Conservation (phyloP, 2,888 invertebrate genomes). For the Apeira syringaria region DNA sequence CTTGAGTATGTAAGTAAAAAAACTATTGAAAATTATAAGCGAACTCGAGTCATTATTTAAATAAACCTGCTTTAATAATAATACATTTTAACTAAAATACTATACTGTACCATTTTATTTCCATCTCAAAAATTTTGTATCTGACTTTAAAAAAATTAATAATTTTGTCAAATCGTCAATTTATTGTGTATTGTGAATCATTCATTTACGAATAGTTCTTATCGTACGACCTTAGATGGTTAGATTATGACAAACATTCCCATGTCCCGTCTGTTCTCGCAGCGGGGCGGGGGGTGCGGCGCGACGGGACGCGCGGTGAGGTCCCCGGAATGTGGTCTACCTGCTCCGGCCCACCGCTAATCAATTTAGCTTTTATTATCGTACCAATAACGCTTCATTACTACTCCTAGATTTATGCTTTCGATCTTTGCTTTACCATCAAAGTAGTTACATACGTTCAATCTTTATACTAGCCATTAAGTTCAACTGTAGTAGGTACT, state of each 20-base stretch:
- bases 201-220: slow-evolving; percentile 16
- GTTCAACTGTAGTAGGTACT: too few relatives aligned
- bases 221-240: slow-evolving; percentile 55
- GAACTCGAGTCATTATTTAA: too few relatives aligned
- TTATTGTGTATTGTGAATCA: slow-evolving; percentile 20
- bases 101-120: too few relatives aligned
- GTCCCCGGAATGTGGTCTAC: slow-evolving; percentile 75
- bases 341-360: slow-evolving; percentile 77
- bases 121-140: too few relatives aligned
- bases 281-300: slow-evolving; percentile 28
- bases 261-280: slow-evolving; percentile 41
- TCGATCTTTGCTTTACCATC: slow-evolving; percentile 60
- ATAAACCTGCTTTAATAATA: too few relatives aligned
- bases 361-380: slow-evolving; percentile 82
- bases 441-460: too few relatives aligned
- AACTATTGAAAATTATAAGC: too few relatives aligned
- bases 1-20: too few relatives aligned
- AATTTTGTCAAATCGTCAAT: slow-evolving; percentile 1
- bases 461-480: too few relatives aligned
- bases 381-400: slow-evolving; percentile 79
- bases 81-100: too few relatives aligned
- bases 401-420: slow-evolving; percentile 61
- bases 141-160: too few relatives aligned
- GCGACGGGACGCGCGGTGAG: slow-evolving; percentile 33
- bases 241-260: slow-evolving; percentile 70